Percentiles rank a stretch among this genome's conserved stretches.
phyloP scores from a whole-genome alignment of 2,797 vertebrate species.

The Lagorchestes hirsutus region DNA sequence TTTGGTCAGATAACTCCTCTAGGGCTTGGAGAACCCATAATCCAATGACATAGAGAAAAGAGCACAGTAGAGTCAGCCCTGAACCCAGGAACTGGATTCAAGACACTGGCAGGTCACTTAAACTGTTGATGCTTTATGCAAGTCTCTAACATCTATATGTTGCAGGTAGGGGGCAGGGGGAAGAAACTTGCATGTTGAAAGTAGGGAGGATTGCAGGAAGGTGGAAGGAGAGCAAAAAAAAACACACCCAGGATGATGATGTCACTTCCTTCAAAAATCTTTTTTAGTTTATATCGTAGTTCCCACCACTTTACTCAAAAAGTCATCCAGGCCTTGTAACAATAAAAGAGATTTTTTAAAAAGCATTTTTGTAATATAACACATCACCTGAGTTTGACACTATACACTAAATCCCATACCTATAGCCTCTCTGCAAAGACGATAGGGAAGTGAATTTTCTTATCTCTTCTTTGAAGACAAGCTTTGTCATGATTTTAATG shows the following conservation, averaged over 20 bases:
- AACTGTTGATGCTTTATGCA: background rate
- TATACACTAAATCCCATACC: background rate
- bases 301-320: background rate
- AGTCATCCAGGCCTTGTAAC: background rate
- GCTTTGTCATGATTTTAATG: background rate
- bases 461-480: background rate
- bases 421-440: background rate
- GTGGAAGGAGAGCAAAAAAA: background rate
- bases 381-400: background rate
- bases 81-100: background rate
- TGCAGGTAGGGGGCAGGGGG: background rate
- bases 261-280: slow-evolving; percentile 19
- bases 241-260: slow-evolving; percentile 19
- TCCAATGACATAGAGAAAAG: background rate
- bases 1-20: background rate
- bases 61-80: background rate
- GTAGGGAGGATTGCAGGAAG: slow-evolving; percentile 4
- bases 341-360: background rate
- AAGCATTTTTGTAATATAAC: background rate
- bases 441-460: background rate
- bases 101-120: background rate
- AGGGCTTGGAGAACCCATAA: background rate
- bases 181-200: background rate
- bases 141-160: background rate
- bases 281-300: background rate